Conservation (phyloP, 2,113 vertebrate genomes). For the Phalacrocorax carbo region DNA sequence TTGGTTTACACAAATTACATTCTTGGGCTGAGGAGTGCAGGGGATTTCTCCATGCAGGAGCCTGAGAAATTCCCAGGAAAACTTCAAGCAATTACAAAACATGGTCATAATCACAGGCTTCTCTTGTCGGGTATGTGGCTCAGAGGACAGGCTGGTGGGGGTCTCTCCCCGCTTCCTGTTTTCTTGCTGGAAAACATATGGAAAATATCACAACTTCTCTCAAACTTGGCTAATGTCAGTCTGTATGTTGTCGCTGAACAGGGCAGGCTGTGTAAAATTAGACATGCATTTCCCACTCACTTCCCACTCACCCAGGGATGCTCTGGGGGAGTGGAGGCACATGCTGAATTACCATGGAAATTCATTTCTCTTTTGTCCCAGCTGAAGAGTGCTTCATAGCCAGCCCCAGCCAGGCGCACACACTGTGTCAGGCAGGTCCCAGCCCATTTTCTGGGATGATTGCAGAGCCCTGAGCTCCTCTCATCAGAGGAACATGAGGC, state of each 20-base stretch:
- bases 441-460: not conserved
- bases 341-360: not conserved
- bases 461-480: not conserved
- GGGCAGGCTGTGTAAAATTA: not conserved
- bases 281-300: not conserved
- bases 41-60: not conserved
- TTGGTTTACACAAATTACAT: not conserved
- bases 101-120: not conserved
- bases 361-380: not conserved
- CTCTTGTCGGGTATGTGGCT: not conserved
- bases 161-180: constrained; percentile 19
- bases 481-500: not conserved
- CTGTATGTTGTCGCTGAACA: not conserved
- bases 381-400: not conserved
- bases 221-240: not conserved
- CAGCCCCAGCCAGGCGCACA: not conserved
- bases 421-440: not conserved
- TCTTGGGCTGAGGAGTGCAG: not conserved
- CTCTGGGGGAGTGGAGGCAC: not conserved
- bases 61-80: constrained; percentile 5
- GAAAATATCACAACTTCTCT: not conserved
- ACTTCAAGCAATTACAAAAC: not conserved
- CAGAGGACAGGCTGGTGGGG: not conserved
- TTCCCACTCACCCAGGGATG: not conserved
- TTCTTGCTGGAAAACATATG: constrained; percentile 6